Evolutionary conservation across 2,797 vertebrate genomes (phyloP).

Genomic region (Brachyrhaphis roseni): DNA sequence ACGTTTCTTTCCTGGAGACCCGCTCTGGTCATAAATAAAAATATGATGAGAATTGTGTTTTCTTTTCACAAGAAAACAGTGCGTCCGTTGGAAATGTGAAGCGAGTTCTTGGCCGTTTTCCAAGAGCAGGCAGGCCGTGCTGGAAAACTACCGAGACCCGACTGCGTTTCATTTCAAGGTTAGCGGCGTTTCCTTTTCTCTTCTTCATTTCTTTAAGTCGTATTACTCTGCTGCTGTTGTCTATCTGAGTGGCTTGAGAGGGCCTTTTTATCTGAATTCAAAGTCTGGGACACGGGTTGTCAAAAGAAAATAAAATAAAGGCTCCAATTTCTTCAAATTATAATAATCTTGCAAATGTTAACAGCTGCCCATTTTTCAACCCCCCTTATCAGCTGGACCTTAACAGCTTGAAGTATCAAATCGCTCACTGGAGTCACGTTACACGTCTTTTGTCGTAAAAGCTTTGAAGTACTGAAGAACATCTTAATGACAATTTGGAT

Average conservation of each 20-base stretch:
- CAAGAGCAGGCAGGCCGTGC: neutral
- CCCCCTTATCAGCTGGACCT: neutral
- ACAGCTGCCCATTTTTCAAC: constrained; percentile 26
- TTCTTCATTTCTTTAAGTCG: constrained; percentile 11
- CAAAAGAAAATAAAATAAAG: neutral
- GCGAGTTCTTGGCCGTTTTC: neutral
- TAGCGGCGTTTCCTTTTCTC: neutral
- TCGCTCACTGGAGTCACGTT: constrained; percentile 30
- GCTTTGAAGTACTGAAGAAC: constrained; percentile 14
- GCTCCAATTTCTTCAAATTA: constrained; percentile 12
- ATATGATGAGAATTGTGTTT: neutral
- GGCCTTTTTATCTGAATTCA: constrained; percentile 16
- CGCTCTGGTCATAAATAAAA: neutral
- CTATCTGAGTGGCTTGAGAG: constrained; percentile 1
- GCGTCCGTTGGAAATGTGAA: neutral
- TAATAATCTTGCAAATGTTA: constrained; percentile 23
- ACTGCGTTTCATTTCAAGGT: constrained; percentile 2
- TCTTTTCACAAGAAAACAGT: neutral
- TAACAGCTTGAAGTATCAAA: constrained; percentile 21
- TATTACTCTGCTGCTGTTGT: constrained; percentile 11
- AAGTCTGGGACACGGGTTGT: constrained; percentile 3
- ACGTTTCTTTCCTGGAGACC: neutral
- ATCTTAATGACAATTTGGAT: constrained; percentile 36
- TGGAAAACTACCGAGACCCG: neutral
- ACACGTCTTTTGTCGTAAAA: constrained; percentile 14